Base-by-base conservation (phyloP, 2,113 vertebrate species). In the Morone chrysops region DNA sequence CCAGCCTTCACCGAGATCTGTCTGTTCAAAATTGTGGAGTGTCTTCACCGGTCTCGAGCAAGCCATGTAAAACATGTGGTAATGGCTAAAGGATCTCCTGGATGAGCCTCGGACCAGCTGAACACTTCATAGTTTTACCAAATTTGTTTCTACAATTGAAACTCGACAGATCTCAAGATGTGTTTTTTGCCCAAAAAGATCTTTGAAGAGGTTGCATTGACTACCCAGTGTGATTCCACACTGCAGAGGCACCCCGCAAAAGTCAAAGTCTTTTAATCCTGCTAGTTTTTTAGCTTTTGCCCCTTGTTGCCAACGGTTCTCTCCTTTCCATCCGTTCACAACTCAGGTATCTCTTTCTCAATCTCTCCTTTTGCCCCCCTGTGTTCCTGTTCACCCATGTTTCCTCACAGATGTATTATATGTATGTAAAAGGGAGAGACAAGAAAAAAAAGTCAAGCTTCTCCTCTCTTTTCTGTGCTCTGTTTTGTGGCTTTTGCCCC, bases 331-430 rank as follows among this genome's bases (percentile, higher is more conserved):
- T 80, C 54, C 60, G 71, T 76, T 83, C 86, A 89, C 83, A 78
- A 89, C 92, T 93, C 91, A 93, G 92, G 92, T 93, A 92, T 87
- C 73, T 85, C 62, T 81, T 62, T 82, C 67, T 67, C 60, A 77
- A 47, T 57, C 41, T 67, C 13, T 71, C 67, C 38, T 62, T 7
- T 62, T 16, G n/a, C 47, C 53, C 22, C 54, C 54, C 59, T 25
- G 25, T 86, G 56, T 71, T 71, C 20, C 41, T 86, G 69, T 86
- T 60, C 54, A 63, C 60, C 79, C 57, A 81, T 88, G 84, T 83
- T 87, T 90, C 78, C 71, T 89, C 83, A 89, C 71, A 76, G 31
- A 87, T 86, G 85, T 82, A 75, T 70, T 72, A 48, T 76, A 78
- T 70, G 57, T 85, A 47, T 59, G 50, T 59, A 72, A 80, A 81